Evolutionary conservation across 2,888 invertebrate genomes (phyloP).

Genomic region (Leucania comma): DNA sequence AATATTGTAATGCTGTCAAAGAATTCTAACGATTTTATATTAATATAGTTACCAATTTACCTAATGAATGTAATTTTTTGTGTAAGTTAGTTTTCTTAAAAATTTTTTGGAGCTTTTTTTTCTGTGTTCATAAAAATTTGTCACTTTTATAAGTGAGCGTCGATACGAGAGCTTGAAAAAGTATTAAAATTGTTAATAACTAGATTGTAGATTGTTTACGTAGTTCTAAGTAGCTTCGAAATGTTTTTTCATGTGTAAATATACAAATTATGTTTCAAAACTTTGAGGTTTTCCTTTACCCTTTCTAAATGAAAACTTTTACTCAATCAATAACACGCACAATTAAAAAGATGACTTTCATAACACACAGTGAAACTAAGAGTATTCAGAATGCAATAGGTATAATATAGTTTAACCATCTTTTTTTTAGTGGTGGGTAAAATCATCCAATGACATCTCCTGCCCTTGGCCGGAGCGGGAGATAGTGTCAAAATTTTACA

Average conservation of each 20-base stretch:
- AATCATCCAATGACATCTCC: too few species aligned
- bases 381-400: neutral
- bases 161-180: conserved; percentile 55
- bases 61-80: neutral
- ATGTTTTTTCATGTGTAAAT: conserved; percentile 81
- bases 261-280: conserved; percentile 78
- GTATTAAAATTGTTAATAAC: conserved; percentile 63
- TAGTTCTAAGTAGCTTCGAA: conserved; percentile 73
- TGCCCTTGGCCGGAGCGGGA: too few species aligned
- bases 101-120: neutral
- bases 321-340: neutral
- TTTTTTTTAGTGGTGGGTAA: too few species aligned
- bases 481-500: too few species aligned
- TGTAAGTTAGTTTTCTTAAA: neutral
- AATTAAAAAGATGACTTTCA: neutral
- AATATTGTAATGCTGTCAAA: neutral
- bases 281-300: conserved; percentile 12
- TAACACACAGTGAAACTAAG: neutral
- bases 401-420: too few species aligned
- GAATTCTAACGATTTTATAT: neutral
- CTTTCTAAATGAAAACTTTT: neutral
- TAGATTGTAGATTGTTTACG: conserved; percentile 61
- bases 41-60: conserved; percentile 26
- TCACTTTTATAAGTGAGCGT: conserved; percentile 39
- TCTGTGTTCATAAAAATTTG: conserved; percentile 6